A percentile compares a stretch with the other conserved stretches of the same genome.
Conservation (phyloP, 2,888 invertebrate species). For the Maniola hyperantus region DNA sequence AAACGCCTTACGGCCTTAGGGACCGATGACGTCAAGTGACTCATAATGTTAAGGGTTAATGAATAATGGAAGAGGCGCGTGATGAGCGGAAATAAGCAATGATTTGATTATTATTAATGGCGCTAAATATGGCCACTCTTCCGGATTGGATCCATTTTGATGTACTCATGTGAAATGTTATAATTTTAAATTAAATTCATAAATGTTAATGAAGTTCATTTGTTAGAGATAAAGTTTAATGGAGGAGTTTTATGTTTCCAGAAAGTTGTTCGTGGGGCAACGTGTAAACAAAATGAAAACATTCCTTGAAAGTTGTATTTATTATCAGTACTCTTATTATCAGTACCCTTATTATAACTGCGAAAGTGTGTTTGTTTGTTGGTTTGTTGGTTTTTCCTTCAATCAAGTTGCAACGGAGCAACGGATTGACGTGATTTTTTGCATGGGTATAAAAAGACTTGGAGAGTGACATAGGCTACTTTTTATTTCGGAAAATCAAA, state of each 20-base stretch:
- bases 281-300: not conserved
- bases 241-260: not conserved
- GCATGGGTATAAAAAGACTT: too few relatives aligned
- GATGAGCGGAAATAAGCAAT: slow-evolving; percentile 30
- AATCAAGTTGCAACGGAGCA: too few relatives aligned
- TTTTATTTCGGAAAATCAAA: too few relatives aligned
- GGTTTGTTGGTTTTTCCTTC: too few relatives aligned
- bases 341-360: too few relatives aligned
- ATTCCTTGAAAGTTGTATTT: not conserved
- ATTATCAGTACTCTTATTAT: too few relatives aligned
- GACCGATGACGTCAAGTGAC: not conserved
- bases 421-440: too few relatives aligned
- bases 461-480: too few relatives aligned
- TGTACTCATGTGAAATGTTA: slow-evolving; percentile 5
- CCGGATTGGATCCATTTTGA: slow-evolving; percentile 17
- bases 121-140: slow-evolving; percentile 23
- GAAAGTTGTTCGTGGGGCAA: not conserved
- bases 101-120: slow-evolving; percentile 37
- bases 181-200: slow-evolving; percentile 3
- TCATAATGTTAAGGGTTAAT: not conserved
- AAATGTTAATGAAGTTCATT: too few relatives aligned
- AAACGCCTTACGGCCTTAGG: not conserved
- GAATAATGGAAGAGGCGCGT: slow-evolving; percentile 31
- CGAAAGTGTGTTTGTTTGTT: too few relatives aligned
- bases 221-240: not conserved